A percentile compares a stretch with the other conserved stretches of the same genome.
Evolutionary conservation across 1,140 invertebrate species (phyloP).

Genomic region (Apolygus lucorum): DNA sequence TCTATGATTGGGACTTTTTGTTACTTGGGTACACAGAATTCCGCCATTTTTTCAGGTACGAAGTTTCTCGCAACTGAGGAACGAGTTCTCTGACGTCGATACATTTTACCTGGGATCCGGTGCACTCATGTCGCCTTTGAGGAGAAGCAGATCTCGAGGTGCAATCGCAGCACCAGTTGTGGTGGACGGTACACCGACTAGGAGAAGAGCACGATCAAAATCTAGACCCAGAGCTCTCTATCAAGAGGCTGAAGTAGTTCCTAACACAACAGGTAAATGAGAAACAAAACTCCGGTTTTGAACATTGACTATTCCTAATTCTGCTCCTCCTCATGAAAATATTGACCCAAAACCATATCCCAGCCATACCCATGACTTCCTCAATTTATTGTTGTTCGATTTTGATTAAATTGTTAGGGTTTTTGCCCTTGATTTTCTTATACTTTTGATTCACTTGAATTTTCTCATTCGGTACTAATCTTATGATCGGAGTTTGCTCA

Average conservation of each 20-base stretch:
- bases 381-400: no score
- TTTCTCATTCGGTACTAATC: no score
- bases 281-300: no score
- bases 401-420: no score
- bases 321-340: no score
- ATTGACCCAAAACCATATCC: no score
- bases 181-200: constrained; percentile 22
- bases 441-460: constrained; percentile 1
- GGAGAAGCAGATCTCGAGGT: constrained; percentile 60
- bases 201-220: constrained; percentile 59
- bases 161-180: constrained; percentile 31
- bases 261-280: constrained; percentile 43
- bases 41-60: constrained; percentile 61
- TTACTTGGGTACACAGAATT: no score
- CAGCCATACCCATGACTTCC: no score
- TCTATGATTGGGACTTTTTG: no score
- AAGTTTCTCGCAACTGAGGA: constrained; percentile 83
- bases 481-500: no score
- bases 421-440: no score
- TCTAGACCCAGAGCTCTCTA: constrained; percentile 68
- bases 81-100: constrained; percentile 83
- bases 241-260: constrained; percentile 61
- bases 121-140: constrained; percentile 49
- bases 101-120: constrained; percentile 76
- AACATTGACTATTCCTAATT: no score